Base-by-base conservation (phyloP, 2,797 vertebrate species). In the Cossypha polioptera region DNA sequence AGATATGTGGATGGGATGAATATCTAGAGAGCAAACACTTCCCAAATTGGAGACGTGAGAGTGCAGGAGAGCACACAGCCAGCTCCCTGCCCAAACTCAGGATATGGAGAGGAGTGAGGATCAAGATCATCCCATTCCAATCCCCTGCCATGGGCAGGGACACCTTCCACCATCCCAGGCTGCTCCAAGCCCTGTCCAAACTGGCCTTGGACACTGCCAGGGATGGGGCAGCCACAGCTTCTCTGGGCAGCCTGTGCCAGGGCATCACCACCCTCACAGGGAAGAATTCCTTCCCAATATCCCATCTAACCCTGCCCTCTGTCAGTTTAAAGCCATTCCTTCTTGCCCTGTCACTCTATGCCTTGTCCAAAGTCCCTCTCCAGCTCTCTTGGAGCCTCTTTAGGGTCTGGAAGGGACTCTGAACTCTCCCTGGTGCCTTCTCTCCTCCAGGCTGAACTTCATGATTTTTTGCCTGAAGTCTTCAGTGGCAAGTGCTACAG, bases 131-230 rank as follows among this genome's bases (percentile, higher is more conserved):
- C 31, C 10, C 2, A 4, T 50, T 42, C 50, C 13, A 50, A 50
- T 3, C 2, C 42, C 1, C 10, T 78, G 26, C 26, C 42, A n/a
- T 2, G 7, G 42, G 10, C 57, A 86, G 8, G 40, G 11, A 48
- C 57, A 69, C 17, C 4, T 55, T 36, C 18, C 31, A 48, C 21
- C 16, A 0, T 1, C 4, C 65, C 42, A 62, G 35, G 11, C 0
- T 55, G 25, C 5, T 26, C 48, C 42, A 86, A 55, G 21, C 57
- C 40, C 4, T 0, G 0, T 31, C 21, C 57, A 69, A 0, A 3
- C 31, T 16, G 50, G 50, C 8, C 26, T 19, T 26, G 26, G 1
- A 28, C 50, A 63, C 5, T 55, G 26, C 21, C 26, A 71, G 42
- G 57, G 26, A 48, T 55, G 65, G 10, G 0, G 11, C 21, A 71